Conservation (phyloP, 2,113 vertebrate species). For the Pelecanoides urinatrix region DNA sequence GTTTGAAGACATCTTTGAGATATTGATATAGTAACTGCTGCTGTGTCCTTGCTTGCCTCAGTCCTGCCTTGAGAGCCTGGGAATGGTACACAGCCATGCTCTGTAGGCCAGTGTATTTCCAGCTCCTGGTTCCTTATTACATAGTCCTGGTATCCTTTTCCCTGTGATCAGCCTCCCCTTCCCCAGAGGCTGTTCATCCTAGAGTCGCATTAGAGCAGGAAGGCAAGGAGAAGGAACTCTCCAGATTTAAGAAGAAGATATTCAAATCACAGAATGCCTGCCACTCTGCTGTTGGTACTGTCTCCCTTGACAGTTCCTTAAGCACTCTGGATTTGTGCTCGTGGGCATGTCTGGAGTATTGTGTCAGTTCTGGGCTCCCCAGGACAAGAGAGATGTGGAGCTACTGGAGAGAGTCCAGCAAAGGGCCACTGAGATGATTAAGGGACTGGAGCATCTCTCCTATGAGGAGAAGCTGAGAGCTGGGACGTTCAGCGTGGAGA, state of each 20-base stretch:
- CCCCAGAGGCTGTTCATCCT: background rate
- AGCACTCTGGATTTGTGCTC: background rate
- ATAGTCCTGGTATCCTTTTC: background rate
- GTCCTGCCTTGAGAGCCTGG: background rate
- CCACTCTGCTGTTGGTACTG: background rate
- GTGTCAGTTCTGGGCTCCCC: background rate
- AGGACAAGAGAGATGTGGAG: background rate
- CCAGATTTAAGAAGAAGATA: background rate
- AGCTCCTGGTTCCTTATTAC: background rate
- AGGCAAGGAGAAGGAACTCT: background rate
- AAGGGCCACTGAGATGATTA: background rate
- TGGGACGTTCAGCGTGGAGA: background rate
- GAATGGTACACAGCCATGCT: background rate
- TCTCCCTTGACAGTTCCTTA: background rate
- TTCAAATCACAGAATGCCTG: background rate
- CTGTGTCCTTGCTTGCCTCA: background rate
- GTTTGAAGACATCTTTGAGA: slow-evolving; percentile 22
- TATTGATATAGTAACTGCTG: background rate
- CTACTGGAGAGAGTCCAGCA: background rate
- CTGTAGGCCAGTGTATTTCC: background rate
- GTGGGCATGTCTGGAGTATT: background rate
- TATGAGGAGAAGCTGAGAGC: background rate
- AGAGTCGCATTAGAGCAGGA: background rate
- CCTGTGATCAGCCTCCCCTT: background rate
- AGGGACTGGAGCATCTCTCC: background rate